A percentile compares a stretch with the other conserved stretches of the same genome.
phyloP scores from a whole-genome alignment of 1,140 invertebrate genomes.

The Caligus rogercresseyi region DNA sequence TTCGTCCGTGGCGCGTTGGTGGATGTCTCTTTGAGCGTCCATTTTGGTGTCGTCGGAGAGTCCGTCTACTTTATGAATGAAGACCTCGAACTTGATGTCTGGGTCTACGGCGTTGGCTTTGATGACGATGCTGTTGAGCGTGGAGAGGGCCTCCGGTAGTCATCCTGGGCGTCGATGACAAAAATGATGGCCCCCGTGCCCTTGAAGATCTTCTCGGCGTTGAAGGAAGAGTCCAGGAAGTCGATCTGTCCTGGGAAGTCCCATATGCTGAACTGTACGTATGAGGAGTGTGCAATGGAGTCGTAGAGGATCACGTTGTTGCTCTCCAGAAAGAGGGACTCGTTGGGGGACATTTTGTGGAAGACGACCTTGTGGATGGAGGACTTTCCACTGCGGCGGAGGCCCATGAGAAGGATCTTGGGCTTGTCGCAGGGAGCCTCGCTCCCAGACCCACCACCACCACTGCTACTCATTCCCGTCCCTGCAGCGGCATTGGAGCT shows the following conservation, averaged over 20 bases:
- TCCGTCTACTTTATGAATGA: conserved; percentile 96
- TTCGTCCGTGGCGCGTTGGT: conserved; percentile 88
- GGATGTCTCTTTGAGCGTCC: conserved; percentile 93
- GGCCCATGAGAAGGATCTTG: conserved; percentile 82
- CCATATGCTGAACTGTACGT: conserved; percentile 99
- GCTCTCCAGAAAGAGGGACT: conserved; percentile 95
- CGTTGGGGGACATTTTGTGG: conserved; percentile 99
- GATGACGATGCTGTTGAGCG: conserved; percentile 75
- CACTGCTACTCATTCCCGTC: no score
- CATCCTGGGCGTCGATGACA: conserved; percentile 97
- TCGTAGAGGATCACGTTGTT: conserved; percentile 98
- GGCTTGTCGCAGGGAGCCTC: no score
- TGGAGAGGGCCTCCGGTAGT: conserved; percentile 86
- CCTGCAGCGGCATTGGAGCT: not conserved
- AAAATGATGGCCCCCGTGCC: conserved; percentile 90
- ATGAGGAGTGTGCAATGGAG: conserved; percentile 86
- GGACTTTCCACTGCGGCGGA: conserved; percentile 92
- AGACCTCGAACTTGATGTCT: conserved; percentile 92
- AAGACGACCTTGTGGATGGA: conserved; percentile 99
- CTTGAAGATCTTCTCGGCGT: conserved; percentile 84
- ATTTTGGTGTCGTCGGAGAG: conserved; percentile 97
- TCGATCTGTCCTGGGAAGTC: conserved; percentile 98
- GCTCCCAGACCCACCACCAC: no score
- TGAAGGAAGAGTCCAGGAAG: conserved; percentile 88
- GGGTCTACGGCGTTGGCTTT: conserved; percentile 91